A percentile compares a stretch with the other conserved stretches of the same genome.
phyloP scores from a whole-genome alignment of 2,888 invertebrate genomes.

The Gnatocerus cornutus region DNA sequence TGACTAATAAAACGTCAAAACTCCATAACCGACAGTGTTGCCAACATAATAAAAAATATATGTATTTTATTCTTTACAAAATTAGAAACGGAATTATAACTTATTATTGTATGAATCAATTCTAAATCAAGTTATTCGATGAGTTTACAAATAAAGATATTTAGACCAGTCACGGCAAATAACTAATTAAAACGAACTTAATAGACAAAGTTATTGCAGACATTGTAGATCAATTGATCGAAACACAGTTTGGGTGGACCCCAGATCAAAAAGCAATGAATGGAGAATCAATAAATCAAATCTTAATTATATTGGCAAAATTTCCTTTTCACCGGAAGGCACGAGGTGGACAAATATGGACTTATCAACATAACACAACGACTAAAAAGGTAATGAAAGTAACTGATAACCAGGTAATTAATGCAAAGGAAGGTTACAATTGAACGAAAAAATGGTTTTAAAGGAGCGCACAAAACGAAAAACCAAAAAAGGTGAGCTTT shows the following conservation, averaged over 20 bases:
- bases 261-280: too few relatives aligned
- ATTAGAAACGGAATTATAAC: too few relatives aligned
- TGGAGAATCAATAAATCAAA: not conserved
- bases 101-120: too few relatives aligned
- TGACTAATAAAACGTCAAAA: too few relatives aligned
- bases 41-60: too few relatives aligned
- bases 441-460: too few relatives aligned
- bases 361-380: not conserved
- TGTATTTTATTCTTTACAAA: too few relatives aligned
- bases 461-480: too few relatives aligned
- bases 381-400: conserved; percentile 8
- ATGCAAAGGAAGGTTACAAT: too few relatives aligned
- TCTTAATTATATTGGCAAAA: not conserved
- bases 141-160: not conserved
- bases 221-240: not conserved
- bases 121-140: not conserved
- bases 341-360: not conserved
- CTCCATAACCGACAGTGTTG: too few relatives aligned
- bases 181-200: not conserved
- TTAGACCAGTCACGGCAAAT: not conserved
- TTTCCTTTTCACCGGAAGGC: not conserved
- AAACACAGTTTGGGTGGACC: conserved; percentile 7
- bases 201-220: not conserved
- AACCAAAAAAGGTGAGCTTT: too few relatives aligned
- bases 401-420: too few relatives aligned